A percentile compares a stretch with the other conserved stretches of the same genome.
Evolutionary conservation across 2,888 invertebrate genomes (phyloP).

Genomic region (Callyntrura sp.): DNA sequence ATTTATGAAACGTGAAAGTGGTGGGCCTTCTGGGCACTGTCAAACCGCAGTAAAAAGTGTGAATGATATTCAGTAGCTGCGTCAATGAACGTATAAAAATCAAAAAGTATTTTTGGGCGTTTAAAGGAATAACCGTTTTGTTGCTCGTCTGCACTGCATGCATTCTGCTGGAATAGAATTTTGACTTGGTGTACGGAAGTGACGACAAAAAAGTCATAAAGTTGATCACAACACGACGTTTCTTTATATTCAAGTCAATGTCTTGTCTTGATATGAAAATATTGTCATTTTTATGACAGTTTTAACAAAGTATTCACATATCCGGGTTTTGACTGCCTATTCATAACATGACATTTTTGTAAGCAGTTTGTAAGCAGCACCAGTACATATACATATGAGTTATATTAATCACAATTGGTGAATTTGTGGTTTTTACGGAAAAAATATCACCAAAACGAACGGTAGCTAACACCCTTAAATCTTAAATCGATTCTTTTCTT

Average conservation of each 20-base stretch:
- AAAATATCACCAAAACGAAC: neutral
- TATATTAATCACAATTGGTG: neutral
- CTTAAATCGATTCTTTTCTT: slow-evolving; percentile 5
- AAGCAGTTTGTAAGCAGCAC: neutral
- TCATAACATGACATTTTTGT: neutral
- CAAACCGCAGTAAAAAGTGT: no score
- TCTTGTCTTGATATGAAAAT: neutral
- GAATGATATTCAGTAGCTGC: no score
- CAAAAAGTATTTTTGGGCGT: no score
- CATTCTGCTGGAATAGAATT: neutral
- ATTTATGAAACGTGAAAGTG: no score
- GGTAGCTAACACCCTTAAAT: neutral
- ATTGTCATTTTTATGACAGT: neutral
- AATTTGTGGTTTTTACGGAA: neutral
- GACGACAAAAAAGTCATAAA: no score
- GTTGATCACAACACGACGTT: neutral
- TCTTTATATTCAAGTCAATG: neutral
- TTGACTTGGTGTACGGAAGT: no score
- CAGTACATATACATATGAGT: neutral
- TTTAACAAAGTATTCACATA: slow-evolving; percentile 6
- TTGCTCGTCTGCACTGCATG: neutral
- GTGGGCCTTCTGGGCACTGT: no score
- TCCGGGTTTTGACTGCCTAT: slow-evolving; percentile 6
- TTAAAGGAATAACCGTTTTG: neutral
- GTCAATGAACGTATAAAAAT: no score